Evolutionary conservation across 2,797 vertebrate species (phyloP), one percentile per base, ranked within the genome.

Genomic region (Hapalemur alaotrensis): DNA sequence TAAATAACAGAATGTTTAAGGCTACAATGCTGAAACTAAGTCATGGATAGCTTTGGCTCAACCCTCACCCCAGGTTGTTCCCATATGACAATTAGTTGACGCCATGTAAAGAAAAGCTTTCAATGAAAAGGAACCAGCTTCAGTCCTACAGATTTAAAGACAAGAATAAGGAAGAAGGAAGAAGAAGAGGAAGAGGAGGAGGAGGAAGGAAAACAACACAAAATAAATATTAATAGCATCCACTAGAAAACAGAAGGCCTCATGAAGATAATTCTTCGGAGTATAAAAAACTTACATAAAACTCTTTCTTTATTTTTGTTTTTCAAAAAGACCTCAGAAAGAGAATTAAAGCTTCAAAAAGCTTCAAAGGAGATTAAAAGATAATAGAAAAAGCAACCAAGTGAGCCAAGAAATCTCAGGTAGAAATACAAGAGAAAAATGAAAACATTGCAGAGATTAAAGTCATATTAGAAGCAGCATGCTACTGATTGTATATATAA

Each of bases 371-470:
- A 95, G 52, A 69, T 52, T 46, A 12, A 81, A 69, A 81, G 32
- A 72, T 41, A 73, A 89, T 30, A 80, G 63, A 63, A 96, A n/a
- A 41, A 57, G 18, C 5, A 4, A 67, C 52, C 59, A 61, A 23
- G 30, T 61, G 30, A 80, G 1, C 57, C 50, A 35, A 85, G 30
- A 95, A 93, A 96, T 6, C n/a, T 13, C 54, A 79, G 30, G 32
- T 38, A 61, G 30, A 92, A 93, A 38, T 61, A 2, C 7, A 75
- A 91, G 32, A 78, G 41, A 30, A 83, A 96, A 89, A 69, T 4
- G 50, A 85, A 92, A 89, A 92, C 25, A 67, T 32, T 89, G 57
- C 32, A 89, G 48, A 95, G n/a, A 75, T 72, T 95, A 69, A 92
- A 85, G 73, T 69, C 54, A 32, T 96, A 81, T 69, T 61, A 52